Percentiles rank a stretch among this genome's conserved stretches.
Conservation (phyloP, 1,140 invertebrate species). For the Lineus longissimus region DNA sequence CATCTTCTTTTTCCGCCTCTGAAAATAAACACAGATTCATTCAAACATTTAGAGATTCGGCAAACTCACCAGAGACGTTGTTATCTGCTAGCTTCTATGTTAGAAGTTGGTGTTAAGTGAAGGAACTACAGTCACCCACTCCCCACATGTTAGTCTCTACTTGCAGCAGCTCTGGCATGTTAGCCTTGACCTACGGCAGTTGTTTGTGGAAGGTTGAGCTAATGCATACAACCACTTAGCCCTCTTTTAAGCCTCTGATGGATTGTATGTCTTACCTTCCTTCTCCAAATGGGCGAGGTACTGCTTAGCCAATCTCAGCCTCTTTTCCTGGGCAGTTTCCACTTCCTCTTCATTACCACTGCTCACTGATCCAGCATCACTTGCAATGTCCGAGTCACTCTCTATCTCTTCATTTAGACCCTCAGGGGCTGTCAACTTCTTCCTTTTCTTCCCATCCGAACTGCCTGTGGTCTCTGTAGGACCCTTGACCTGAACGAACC, state of each 20-base stretch:
- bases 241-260: no score
- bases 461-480: not conserved
- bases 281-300: slow-evolving; percentile 82
- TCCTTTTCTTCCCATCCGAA: not conserved
- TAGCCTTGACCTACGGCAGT: no score
- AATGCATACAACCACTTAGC: no score
- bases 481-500: not conserved
- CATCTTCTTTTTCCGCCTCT: slow-evolving; percentile 68
- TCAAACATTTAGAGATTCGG: not conserved
- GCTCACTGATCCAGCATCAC: not conserved
- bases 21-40: slow-evolving; percentile 25
- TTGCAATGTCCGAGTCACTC: slow-evolving; percentile 5
- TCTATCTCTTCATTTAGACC: not conserved
- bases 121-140: no score
- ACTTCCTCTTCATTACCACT: slow-evolving; percentile 60
- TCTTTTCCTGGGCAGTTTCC: slow-evolving; percentile 83
- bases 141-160: no score
- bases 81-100: no score
- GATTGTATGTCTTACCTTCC: slow-evolving; percentile 65
- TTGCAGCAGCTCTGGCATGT: no score
- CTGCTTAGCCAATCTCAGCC: slow-evolving; percentile 79
- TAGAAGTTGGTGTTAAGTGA: no score
- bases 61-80: no score
- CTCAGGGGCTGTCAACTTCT: not conserved
- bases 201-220: no score